These are phyloP conservation scores for Hipparchia sbordonii DNA, from an alignment of 2,888 invertebrate species.

Conservation along the genomic window DNA sequence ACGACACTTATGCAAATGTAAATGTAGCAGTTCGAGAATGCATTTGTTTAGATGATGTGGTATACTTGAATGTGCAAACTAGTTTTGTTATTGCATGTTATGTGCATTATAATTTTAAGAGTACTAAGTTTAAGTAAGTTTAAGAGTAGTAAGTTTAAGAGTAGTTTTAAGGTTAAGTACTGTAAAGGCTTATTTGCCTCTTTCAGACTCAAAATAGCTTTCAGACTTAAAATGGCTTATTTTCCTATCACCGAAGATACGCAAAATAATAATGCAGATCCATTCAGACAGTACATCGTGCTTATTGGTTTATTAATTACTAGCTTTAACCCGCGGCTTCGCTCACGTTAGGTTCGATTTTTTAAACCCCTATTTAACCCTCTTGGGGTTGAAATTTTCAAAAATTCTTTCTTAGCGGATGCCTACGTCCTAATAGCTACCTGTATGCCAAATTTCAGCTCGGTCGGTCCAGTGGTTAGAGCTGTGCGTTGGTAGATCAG, in stretches of 20 bases:
- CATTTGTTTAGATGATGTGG: slow-evolving; percentile 28
- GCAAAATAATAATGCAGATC: neutral
- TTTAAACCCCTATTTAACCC: too few species aligned
- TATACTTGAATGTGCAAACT: slow-evolving; percentile 14
- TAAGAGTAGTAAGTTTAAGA: too few species aligned
- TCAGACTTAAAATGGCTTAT: neutral
- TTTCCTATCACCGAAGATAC: neutral
- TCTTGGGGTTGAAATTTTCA: too few species aligned
- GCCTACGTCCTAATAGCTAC: too few species aligned
- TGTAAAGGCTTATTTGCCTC: neutral
- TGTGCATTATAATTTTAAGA: neutral
- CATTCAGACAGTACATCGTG: neutral
- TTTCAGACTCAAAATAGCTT: neutral
- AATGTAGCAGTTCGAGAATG: slow-evolving; percentile 26
- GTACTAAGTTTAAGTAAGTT: too few species aligned
- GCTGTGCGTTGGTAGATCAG: too few species aligned
- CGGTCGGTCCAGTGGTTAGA: too few species aligned
- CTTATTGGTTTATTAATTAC: neutral
- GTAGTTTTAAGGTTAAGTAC: slow-evolving; percentile 9
- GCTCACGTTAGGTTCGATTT: too few species aligned
- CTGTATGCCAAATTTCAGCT: too few species aligned
- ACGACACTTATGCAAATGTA: slow-evolving; percentile 33
- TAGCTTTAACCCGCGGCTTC: too few species aligned
- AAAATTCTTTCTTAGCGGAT: too few species aligned
- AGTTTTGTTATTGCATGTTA: slow-evolving; percentile 16